Evolutionary conservation across 2,797 vertebrate species (phyloP).

Genomic region (Silurus lanzhouensis): DNA sequence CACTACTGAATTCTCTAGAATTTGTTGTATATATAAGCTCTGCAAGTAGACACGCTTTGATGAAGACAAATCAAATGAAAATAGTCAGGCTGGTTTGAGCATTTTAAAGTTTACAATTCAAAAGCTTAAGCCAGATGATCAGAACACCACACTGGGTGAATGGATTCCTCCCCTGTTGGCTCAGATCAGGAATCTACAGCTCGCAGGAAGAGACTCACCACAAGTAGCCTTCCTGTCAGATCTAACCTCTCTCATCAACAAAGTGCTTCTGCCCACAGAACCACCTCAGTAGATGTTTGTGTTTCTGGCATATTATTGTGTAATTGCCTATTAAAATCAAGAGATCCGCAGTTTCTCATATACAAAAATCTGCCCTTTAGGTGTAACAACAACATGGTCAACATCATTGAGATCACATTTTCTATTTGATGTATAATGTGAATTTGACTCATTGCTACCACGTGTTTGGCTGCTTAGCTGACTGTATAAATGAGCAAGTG

Average conservation of each 20-base stretch:
- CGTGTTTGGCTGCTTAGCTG: not conserved
- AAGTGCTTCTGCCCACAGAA: not conserved
- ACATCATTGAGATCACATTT: not conserved
- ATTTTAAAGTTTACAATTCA: no score
- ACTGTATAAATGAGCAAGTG: not conserved
- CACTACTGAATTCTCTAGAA: no score
- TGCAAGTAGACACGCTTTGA: not conserved
- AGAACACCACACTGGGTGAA: no score
- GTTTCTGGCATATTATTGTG: not conserved
- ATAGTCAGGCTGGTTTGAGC: not conserved
- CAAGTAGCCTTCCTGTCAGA: not conserved
- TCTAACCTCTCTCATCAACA: not conserved
- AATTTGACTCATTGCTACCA: not conserved
- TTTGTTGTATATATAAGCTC: not conserved
- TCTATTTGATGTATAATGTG: not conserved
- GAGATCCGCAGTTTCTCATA: not conserved
- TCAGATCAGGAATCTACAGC: not conserved
- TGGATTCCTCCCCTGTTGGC: not conserved
- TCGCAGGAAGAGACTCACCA: not conserved
- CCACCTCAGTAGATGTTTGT: not conserved
- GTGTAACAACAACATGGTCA: not conserved
- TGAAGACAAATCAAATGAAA: not conserved
- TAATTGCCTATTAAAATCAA: not conserved
- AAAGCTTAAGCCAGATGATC: no score
- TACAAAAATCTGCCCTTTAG: not conserved